phyloP scores from a whole-genome alignment of 2,888 invertebrate species.

The Nasonia oneida region DNA sequence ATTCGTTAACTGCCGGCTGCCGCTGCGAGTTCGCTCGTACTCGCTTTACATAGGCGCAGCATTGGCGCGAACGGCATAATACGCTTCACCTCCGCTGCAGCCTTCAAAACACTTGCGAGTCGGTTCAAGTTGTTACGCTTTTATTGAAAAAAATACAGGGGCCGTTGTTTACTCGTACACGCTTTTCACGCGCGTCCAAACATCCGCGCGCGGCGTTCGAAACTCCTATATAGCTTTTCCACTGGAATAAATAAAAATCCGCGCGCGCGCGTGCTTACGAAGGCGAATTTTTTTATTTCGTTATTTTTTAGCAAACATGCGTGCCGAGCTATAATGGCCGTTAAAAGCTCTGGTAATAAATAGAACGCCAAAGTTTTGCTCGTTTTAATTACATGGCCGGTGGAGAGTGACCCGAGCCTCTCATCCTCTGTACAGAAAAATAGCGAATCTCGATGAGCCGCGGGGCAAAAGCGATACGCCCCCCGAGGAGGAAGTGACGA shows the following conservation, averaged over 20 bases:
- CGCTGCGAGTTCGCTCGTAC: neutral
- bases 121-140: neutral
- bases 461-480: neutral
- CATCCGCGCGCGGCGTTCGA: neutral
- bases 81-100: neutral
- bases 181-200: neutral
- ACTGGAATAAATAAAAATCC: neutral
- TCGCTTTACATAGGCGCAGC: too few species aligned
- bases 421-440: too few species aligned
- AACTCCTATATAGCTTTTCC: neutral
- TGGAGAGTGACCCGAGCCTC: too few species aligned
- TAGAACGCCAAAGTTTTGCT: too few species aligned
- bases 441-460: neutral
- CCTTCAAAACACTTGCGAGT: neutral
- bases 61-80: neutral
- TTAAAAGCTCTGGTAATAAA: neutral
- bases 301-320: neutral
- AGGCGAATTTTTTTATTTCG: neutral
- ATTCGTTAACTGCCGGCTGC: neutral
- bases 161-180: neutral
- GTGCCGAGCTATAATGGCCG: neutral
- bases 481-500: constrained; percentile 18
- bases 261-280: neutral
- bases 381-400: too few species aligned
- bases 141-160: neutral